Evolutionary conservation across 2,888 invertebrate genomes (phyloP), one percentile per base, ranked within the genome.

Genomic region (Acanthosepion lycidas): DNA sequence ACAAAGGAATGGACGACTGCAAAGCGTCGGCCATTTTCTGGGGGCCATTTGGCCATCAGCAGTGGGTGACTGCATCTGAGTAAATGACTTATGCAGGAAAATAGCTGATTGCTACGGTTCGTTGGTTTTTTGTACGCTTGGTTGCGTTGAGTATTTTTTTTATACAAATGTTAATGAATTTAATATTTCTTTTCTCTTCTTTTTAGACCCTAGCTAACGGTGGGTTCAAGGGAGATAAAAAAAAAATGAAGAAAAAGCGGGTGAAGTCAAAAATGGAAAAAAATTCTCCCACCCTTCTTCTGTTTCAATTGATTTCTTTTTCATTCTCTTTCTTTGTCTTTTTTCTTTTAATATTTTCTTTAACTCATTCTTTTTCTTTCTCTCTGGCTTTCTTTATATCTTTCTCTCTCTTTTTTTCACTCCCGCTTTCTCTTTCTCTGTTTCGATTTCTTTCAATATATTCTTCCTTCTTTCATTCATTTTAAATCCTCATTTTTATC

Each of bases 131-230:
- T 78, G 78, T 78, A 15, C 15, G 78, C 78, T 78, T 78, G n/a
- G 15, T 15, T 78, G n/a, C n/a, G 78, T 78, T 78, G 15, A 9
- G 33, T 20, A 28, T 78, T 78, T 78, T 78, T 78, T 78, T 78
- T 78, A 78, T 78, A 78, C n/a, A n/a, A 78, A 78, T n/a, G 78
- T 78, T 78, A 78, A 78, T 78, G 78, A 78, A 78, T 78, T 78
- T 78, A 78, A 78, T 78, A 33, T 78, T 78, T 20, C 20, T 59
- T 59, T 23, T 59, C 59, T 20, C 23, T 15, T 78, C 78, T 15
- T n/a, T 15, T n/a, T n/a, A 12, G 78, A n/a, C 9, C 18, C n/a
- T 0, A 4, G n/a, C n/a, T 12, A 78, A 6, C 20, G 23, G 20
- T 20, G 59, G 20, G 20, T 20, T 20, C 20, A 59, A 23, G 20